These are phyloP conservation scores for Eolophus roseicapilla DNA, from an alignment of 2,113 vertebrate genomes.

Conservation along the genomic window DNA sequence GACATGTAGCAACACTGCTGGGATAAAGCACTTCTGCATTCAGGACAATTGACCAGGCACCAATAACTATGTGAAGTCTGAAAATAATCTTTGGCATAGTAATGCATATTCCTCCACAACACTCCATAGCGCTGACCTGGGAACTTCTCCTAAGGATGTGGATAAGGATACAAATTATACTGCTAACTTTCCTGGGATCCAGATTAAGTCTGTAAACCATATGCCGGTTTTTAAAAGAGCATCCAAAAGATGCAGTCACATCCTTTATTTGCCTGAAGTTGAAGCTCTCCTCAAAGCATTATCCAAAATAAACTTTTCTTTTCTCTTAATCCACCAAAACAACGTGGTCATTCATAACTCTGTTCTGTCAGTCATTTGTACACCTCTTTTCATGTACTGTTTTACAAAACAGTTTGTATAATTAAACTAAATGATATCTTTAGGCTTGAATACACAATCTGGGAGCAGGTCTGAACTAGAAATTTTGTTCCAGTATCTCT, in stretches of 20 bases:
- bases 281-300: not conserved
- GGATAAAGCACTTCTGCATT: not conserved
- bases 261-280: not conserved
- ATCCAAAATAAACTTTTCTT: conserved; percentile 3
- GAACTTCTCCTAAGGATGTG: not conserved
- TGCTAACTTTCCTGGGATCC: not conserved
- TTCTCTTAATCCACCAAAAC: not conserved
- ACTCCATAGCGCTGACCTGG: accelerated
- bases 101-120: not conserved
- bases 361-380: not conserved
- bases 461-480: conserved; percentile 24
- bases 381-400: not conserved
- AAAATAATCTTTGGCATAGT: not conserved
- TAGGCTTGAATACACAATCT: not conserved
- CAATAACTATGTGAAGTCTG: not conserved
- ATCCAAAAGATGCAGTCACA: not conserved
- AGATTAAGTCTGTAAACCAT: not conserved
- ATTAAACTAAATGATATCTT: conserved; percentile 18
- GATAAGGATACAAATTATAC: not conserved
- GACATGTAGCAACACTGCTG: not conserved
- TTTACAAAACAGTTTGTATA: conserved; percentile 4
- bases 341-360: not conserved
- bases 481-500: not conserved
- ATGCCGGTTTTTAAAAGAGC: not conserved
- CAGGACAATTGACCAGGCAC: not conserved